These are phyloP conservation scores for Caenorhabditis sp. DNA, from an alignment of 2,888 invertebrate species.

Conservation along the genomic window DNA sequence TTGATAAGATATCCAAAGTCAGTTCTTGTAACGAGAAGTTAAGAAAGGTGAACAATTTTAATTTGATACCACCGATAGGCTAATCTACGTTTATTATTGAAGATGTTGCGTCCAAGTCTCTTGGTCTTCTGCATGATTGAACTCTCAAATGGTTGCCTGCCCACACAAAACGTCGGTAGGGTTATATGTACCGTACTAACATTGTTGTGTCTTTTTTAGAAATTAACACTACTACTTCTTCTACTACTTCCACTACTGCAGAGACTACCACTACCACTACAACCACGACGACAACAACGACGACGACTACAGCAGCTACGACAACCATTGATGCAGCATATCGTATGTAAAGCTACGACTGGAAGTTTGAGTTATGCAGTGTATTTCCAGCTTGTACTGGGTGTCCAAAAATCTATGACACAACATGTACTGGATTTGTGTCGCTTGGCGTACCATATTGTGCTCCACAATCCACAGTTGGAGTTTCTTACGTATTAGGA, in stretches of 20 bases:
- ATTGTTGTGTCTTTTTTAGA: not conserved
- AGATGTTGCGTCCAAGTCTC: not conserved
- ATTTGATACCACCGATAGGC: not conserved
- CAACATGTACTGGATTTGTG: not conserved
- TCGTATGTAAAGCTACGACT: too few relatives aligned
- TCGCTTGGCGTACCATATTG: not conserved
- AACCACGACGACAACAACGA: constrained; percentile 6
- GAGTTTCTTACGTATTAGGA: not conserved
- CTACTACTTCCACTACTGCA: not conserved
- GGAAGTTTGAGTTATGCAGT: too few relatives aligned
- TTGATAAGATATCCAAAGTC: not conserved
- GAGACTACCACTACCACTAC: not conserved
- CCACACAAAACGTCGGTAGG: not conserved
- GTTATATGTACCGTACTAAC: not conserved
- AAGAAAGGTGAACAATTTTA: not conserved
- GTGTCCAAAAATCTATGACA: constrained; percentile 9
- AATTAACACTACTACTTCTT: not conserved
- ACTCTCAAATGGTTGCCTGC: not conserved
- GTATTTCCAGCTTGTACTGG: constrained; percentile 14
- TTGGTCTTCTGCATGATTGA: not conserved
- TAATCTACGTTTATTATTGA: not conserved
- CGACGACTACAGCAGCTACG: not conserved
- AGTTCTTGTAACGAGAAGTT: not conserved
- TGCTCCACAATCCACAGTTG: not conserved
- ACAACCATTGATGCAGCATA: constrained; percentile 7